Percentiles rank a stretch among this genome's conserved stretches.
These are phyloP conservation scores for Epinotia demarniana DNA, from an alignment of 2,888 invertebrate genomes.

Conservation along the genomic window DNA sequence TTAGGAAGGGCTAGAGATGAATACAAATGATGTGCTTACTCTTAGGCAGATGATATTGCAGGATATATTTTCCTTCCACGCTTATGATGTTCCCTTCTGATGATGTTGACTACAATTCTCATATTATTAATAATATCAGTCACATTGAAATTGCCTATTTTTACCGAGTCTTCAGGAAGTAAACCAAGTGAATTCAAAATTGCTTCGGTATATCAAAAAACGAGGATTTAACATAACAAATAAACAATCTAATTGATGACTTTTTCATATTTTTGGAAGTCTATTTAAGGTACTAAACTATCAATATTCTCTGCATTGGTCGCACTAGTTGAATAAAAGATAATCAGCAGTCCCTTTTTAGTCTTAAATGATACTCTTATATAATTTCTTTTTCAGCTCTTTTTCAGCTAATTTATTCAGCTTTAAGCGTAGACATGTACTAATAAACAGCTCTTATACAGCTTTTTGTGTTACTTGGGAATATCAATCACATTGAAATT, in stretches of 20 bases:
- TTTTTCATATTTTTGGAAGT: neutral
- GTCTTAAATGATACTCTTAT: neutral
- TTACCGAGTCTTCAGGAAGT: no score
- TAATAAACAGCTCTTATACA: no score
- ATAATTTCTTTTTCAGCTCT: no score
- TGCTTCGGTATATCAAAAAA: no score
- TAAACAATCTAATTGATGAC: neutral
- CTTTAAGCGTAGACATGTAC: no score
- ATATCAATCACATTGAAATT: no score
- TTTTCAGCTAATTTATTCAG: no score
- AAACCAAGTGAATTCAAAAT: neutral
- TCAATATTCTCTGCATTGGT: neutral
- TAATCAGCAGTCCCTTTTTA: neutral
- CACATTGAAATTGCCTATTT: no score
- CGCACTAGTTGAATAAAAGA: neutral
- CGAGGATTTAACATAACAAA: no score
- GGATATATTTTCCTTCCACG: conserved; percentile 25
- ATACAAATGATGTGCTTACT: conserved; percentile 45
- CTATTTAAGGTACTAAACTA: neutral
- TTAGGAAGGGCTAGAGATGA: conserved; percentile 44
- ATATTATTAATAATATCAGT: neutral
- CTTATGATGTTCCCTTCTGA: conserved; percentile 13
- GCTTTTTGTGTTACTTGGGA: no score
- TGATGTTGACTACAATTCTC: conserved; percentile 16
- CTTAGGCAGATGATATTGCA: conserved; percentile 42